Base-by-base conservation (phyloP, 1,140 invertebrate genomes). In the Lamellibrachia luymesi region DNA sequence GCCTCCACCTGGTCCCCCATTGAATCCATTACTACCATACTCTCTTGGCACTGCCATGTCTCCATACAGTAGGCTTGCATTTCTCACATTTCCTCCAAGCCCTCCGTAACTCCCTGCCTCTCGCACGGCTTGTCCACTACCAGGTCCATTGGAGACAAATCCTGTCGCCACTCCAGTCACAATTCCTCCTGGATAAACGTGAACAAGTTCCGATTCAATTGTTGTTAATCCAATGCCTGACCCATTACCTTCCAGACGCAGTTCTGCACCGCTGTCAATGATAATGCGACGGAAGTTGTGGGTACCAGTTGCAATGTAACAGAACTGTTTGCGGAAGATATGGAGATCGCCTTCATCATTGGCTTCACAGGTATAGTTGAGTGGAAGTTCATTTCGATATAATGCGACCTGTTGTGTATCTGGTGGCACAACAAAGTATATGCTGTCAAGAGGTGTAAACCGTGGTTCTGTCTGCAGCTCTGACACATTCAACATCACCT, bases 1-100 rank as follows among this genome's bases (percentile, higher is more conserved):
- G 10, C 95, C 95, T 64, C 95, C 95, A 91, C 95, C 95, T 56
- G 94, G 64, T 10, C 94, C 94, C 64, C 64, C 64, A 90, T 94
- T 93, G 92, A 93, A 93, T 25, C 95, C 95, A 94, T 94, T 95
- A 89, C 95, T 95, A 25, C 95, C 95, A 93, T 95, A 95, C 2
- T 92, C 90, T 17, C 91, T 94, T 38, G 95, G 95, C 17, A 38
- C 27, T 8, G 91, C 91, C 25, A 95, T 94, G 92, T 90, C 94
- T 8, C 95, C 95, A 93, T 95, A 95, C 1, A 94, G 92, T 49
- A 64, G 51, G 50, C 49, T 38, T 22, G 92, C 17, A 17, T 92
- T 90, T 6, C 93, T 92, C 90, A 94, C 94, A 38, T 93, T 92
- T 50, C 93, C 93, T 10, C 95, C 95, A 89, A 93, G 80, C 6